Evolutionary conservation across 2,888 invertebrate species (phyloP).

Genomic region (Bellardia bayeri): DNA sequence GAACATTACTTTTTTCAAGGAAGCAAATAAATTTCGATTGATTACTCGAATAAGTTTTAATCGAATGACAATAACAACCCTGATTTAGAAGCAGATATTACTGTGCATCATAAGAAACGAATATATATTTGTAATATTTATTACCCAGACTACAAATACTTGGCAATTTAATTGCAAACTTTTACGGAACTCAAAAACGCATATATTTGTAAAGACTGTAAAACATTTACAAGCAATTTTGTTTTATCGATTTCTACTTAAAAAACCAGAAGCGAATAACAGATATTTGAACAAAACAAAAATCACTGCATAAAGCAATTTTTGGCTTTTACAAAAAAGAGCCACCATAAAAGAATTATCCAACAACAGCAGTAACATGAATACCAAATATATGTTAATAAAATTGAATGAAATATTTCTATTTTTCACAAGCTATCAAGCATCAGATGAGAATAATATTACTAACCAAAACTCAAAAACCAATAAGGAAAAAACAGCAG

Average conservation of each 20-base stretch:
- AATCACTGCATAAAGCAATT: constrained; percentile 42
- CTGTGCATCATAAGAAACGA: no score
- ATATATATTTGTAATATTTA: no score
- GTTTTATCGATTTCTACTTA: constrained; percentile 13
- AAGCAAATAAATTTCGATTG: no score
- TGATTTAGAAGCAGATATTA: no score
- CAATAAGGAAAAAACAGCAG: neutral
- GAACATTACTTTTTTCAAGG: no score
- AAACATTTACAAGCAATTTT: constrained; percentile 18
- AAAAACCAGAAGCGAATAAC: neutral
- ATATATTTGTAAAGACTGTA: constrained; percentile 2
- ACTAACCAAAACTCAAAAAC: constrained; percentile 24
- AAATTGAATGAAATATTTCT: constrained; percentile 59
- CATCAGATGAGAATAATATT: constrained; percentile 11
- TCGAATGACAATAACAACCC: no score
- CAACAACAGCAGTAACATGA: constrained; percentile 20
- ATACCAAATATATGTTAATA: constrained; percentile 51
- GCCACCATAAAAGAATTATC: neutral
- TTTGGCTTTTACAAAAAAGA: neutral
- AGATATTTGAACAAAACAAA: constrained; percentile 23
- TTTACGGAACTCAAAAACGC: neutral
- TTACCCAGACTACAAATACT: no score
- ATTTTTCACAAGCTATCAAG: constrained; percentile 60
- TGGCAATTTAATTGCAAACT: neutral
- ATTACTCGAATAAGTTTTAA: no score